Conservation (phyloP, 2,888 invertebrate genomes). For the Sclerodermus sp. region DNA sequence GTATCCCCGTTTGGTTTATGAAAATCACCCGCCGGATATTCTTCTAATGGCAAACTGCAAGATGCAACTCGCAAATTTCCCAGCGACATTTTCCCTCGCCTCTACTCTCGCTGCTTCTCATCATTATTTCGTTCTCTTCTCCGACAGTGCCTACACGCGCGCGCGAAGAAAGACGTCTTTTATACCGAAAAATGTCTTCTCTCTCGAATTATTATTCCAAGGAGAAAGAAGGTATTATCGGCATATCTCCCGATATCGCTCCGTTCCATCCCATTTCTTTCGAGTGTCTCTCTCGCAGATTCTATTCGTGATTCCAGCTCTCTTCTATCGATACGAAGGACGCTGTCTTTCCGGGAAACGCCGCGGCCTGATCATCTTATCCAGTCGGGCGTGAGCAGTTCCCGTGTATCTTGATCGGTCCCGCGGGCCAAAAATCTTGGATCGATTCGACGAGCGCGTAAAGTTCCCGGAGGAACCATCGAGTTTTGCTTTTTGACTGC, state of each 20-base stretch:
- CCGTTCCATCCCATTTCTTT: slow-evolving; percentile 13
- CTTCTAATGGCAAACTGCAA: no score
- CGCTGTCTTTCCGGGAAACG: not conserved
- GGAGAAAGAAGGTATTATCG: slow-evolving; percentile 4
- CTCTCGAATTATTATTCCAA: slow-evolving; percentile 3
- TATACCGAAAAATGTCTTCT: no score
- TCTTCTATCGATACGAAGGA: not conserved
- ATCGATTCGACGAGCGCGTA: slow-evolving; percentile 6
- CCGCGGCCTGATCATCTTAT: not conserved
- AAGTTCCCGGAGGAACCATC: not conserved
- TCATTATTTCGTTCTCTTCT: no score
- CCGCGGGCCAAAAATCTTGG: not conserved
- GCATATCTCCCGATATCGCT: not conserved
- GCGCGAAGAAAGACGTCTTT: no score
- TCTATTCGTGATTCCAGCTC: slow-evolving; percentile 8
- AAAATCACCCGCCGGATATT: no score
- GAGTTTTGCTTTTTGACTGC: not conserved
- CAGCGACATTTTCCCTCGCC: no score
- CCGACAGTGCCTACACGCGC: no score
- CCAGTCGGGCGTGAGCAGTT: not conserved
- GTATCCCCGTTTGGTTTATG: no score
- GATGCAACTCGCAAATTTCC: no score
- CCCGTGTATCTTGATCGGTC: slow-evolving; percentile 3
- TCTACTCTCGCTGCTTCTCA: no score
- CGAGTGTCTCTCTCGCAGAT: slow-evolving; percentile 32